Conservation (phyloP, 1,140 invertebrate genomes). For the Mycetomoellerius zeteki region DNA sequence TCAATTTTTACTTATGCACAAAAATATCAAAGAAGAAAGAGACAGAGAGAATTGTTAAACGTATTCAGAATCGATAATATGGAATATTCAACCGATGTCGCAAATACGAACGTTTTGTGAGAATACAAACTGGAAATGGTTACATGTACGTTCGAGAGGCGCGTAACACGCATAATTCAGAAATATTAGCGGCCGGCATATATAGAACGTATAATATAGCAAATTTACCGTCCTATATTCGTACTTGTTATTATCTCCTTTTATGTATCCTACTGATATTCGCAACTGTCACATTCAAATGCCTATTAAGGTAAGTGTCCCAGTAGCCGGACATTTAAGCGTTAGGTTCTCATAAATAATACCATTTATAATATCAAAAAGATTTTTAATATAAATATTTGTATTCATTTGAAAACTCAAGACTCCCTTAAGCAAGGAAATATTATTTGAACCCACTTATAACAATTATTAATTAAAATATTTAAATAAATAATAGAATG, state of each 20-base stretch:
- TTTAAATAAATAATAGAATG: no score
- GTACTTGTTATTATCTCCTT: slow-evolving; percentile 26
- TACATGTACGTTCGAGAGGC: background rate
- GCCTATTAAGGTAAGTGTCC: no score
- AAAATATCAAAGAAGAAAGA: background rate
- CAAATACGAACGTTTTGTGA: slow-evolving; percentile 21
- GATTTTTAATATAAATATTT: no score
- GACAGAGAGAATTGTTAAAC: background rate
- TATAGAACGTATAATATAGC: slow-evolving; percentile 6
- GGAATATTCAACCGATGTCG: slow-evolving; percentile 11
- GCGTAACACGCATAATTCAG: slow-evolving; percentile 22
- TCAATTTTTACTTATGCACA: background rate
- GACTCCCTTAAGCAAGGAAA: no score
- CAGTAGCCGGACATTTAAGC: no score
- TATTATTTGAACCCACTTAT: no score
- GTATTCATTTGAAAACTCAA: no score
- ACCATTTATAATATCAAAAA: no score
- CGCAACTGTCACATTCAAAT: background rate
- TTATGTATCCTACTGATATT: background rate
- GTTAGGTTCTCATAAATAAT: no score
- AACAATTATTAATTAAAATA: no score
- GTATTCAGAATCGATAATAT: slow-evolving; percentile 19
- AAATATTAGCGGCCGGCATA: background rate
- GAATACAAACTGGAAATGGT: slow-evolving; percentile 3
- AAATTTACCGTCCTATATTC: slow-evolving; percentile 16